These are phyloP conservation scores for Hyles lineata DNA, from an alignment of 2,888 invertebrate genomes.

Conservation along the genomic window DNA sequence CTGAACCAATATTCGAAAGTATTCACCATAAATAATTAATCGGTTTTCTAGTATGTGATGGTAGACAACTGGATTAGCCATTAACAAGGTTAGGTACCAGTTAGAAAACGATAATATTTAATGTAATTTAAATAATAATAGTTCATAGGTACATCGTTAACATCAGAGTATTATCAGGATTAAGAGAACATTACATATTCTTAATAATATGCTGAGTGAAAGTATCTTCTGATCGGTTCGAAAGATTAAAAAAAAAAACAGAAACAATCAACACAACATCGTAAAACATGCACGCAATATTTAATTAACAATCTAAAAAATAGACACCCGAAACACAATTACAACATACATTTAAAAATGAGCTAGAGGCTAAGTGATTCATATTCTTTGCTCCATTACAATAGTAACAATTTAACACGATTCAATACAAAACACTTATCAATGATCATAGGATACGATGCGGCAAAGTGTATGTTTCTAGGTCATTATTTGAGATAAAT, in stretches of 20 bases:
- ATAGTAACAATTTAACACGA: not conserved
- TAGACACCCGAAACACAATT: too few relatives aligned
- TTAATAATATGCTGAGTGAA: too few relatives aligned
- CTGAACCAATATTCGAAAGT: too few relatives aligned
- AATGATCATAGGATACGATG: conserved; percentile 11
- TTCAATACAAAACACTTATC: not conserved
- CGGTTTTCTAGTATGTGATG: too few relatives aligned
- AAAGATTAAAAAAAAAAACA: not conserved
- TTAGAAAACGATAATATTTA: not conserved
- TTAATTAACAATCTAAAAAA: not conserved
- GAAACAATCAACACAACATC: not conserved
- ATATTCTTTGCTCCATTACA: not conserved
- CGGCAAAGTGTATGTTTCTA: not conserved
- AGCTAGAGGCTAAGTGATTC: too few relatives aligned
- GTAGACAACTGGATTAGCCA: not conserved
- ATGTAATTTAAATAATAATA: not conserved
- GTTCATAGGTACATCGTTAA: not conserved
- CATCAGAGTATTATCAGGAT: not conserved
- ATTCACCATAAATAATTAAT: too few relatives aligned
- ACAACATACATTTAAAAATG: too few relatives aligned
- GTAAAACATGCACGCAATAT: not conserved
- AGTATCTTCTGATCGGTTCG: too few relatives aligned
- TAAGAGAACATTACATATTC: not conserved
- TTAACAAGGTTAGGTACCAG: not conserved
- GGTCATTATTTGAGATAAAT: conserved; percentile 4